A percentile compares a stretch with the other conserved stretches of the same genome.
These are phyloP conservation scores for Gila robusta DNA, from an alignment of 2,797 vertebrate genomes.

Conservation along the genomic window DNA sequence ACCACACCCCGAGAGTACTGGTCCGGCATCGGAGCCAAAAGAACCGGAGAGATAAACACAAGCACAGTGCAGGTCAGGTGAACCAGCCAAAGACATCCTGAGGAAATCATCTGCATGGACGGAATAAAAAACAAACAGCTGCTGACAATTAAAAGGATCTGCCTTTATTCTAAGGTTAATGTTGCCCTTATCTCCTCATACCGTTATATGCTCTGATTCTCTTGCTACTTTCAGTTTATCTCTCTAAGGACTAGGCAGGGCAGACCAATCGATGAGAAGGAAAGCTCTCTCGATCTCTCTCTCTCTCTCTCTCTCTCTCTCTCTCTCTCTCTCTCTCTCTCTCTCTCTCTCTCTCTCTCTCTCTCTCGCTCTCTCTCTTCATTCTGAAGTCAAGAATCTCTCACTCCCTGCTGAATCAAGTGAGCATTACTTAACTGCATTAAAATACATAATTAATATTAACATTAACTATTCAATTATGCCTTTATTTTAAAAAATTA, in stretches of 20 bases:
- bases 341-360: slow-evolving; percentile 10
- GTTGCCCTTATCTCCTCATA: background rate
- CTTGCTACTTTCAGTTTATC: slow-evolving; percentile 15
- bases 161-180: background rate
- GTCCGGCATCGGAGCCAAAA: slow-evolving; percentile 56
- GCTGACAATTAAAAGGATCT: background rate
- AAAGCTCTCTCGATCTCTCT: background rate
- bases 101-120: slow-evolving; percentile 27
- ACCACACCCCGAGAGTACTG: slow-evolving; percentile 77
- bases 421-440: background rate
- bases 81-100: slow-evolving; percentile 23
- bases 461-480: background rate
- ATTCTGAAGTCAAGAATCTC: background rate
- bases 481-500: background rate
- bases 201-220: background rate
- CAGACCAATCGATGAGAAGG: slow-evolving; percentile 6
- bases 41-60: slow-evolving; percentile 52
- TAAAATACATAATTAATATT: background rate
- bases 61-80: slow-evolving; percentile 36
- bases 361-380: background rate
- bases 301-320: slow-evolving; percentile 23
- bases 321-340: background rate
- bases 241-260: slow-evolving; percentile 29
- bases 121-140: background rate
- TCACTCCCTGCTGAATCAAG: background rate